These are phyloP conservation scores for Tupiocoris notatus DNA, from an alignment of 2,888 invertebrate genomes.

Conservation along the genomic window DNA sequence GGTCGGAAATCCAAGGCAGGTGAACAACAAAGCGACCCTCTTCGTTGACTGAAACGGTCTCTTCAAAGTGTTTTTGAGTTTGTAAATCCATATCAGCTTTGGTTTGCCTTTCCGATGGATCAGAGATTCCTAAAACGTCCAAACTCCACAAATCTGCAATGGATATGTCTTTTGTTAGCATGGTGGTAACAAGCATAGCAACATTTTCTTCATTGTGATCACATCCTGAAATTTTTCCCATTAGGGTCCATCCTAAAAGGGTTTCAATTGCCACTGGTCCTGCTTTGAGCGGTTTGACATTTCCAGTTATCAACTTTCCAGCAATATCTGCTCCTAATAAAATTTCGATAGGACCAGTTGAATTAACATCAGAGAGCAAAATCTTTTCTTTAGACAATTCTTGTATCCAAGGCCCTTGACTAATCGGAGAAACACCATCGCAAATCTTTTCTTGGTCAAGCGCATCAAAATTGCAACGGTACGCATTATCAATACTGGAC, in stretches of 20 bases:
- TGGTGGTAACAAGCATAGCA: background rate
- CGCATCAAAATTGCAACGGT: constrained; percentile 31
- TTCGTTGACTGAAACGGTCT: constrained; percentile 16
- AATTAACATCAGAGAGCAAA: background rate
- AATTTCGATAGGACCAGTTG: constrained; percentile 33
- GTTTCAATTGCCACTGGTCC: constrained; percentile 48
- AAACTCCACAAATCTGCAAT: background rate
- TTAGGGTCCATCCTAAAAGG: constrained; percentile 46
- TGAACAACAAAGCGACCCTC: constrained; percentile 38
- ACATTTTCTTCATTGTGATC: background rate
- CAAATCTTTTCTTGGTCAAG: constrained; percentile 17
- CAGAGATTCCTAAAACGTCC: background rate
- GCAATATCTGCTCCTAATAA: constrained; percentile 34
- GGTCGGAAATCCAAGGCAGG: constrained; percentile 35
- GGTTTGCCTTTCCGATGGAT: background rate
- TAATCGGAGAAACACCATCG: background rate
- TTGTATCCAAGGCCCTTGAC: background rate
- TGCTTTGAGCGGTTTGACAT: constrained; percentile 13
- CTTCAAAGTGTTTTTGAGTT: constrained; percentile 35
- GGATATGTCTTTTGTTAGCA: background rate
- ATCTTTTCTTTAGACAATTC: constrained; percentile 13
- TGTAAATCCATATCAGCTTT: constrained; percentile 6
- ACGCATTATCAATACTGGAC: background rate
- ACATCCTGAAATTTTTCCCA: constrained; percentile 30
- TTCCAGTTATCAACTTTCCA: constrained; percentile 44